phyloP scores from a whole-genome alignment of 2,113 vertebrate genomes.

The Cavia porcellus region DNA sequence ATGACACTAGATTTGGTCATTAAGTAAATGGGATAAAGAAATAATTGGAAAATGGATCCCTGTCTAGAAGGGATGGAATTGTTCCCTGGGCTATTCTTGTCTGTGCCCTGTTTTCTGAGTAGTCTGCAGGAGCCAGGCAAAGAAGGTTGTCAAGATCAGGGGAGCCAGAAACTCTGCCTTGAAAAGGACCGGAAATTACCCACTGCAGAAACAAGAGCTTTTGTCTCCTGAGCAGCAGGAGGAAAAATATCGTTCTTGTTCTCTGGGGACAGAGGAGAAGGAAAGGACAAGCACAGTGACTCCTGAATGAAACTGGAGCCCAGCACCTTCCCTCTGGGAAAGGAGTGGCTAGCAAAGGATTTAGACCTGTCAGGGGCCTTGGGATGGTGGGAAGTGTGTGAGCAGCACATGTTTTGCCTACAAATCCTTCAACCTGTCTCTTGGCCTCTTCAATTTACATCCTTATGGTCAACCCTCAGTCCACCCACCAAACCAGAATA shows the following conservation, averaged over 20 bases:
- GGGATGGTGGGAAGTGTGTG: neutral
- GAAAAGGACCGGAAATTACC: slow-evolving; percentile 71
- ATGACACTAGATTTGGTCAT: slow-evolving; percentile 68
- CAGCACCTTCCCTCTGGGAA: neutral
- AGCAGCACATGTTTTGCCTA: neutral
- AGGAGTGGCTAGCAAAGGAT: neutral
- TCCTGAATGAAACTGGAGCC: neutral
- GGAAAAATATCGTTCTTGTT: neutral
- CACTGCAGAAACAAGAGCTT: neutral
- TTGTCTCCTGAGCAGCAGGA: slow-evolving; percentile 61
- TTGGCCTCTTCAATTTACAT: neutral
- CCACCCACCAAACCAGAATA: neutral
- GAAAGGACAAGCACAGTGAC: neutral
- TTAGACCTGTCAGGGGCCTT: neutral
- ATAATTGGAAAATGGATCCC: slow-evolving; percentile 77
- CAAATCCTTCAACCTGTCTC: too few species aligned
- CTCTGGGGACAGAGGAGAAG: neutral
- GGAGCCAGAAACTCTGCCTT: slow-evolving; percentile 48
- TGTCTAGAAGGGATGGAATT: slow-evolving; percentile 63
- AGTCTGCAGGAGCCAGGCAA: slow-evolving; percentile 10
- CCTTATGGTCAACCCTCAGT: neutral
- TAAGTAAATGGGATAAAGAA: slow-evolving; percentile 81
- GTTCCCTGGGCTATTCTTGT: slow-evolving; percentile 12
- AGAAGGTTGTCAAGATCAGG: neutral
- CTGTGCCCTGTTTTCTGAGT: neutral